Evolutionary conservation across 2,113 vertebrate genomes (phyloP).

Genomic region (Tenrec ecaudatus): DNA sequence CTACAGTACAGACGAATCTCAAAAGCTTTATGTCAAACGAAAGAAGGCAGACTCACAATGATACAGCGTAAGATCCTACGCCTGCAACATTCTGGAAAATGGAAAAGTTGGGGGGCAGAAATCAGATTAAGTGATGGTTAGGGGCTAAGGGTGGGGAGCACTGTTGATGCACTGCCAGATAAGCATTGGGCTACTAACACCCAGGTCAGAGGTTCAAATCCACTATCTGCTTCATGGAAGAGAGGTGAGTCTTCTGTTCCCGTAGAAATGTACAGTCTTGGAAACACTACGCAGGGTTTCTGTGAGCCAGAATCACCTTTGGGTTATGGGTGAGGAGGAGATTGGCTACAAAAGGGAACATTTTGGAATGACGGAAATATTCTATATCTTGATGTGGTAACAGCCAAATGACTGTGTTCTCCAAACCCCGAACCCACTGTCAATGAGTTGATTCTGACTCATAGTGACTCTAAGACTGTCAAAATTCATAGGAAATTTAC

Average conservation of each 20-base stretch:
- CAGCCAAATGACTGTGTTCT: slow-evolving; percentile 1
- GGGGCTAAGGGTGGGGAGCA: not conserved
- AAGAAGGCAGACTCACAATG: slow-evolving; percentile 31
- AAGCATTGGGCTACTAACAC: too few species aligned
- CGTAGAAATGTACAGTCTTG: too few species aligned
- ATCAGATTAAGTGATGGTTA: not conserved
- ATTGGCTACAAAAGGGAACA: not conserved
- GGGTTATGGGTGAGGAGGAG: not conserved
- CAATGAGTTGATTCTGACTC: too few species aligned
- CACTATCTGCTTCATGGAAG: too few species aligned
- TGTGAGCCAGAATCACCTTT: too few species aligned
- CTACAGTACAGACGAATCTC: not conserved
- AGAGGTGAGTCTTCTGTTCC: too few species aligned
- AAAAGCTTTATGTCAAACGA: slow-evolving; percentile 23
- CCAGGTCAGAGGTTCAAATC: too few species aligned
- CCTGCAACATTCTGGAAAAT: not conserved
- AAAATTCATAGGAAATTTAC: slow-evolving; percentile 41
- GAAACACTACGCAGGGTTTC: too few species aligned
- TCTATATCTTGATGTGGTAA: not conserved
- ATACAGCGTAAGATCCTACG: not conserved
- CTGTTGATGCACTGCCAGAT: too few species aligned
- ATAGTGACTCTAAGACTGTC: not conserved
- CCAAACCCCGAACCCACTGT: too few species aligned
- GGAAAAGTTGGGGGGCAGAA: not conserved
- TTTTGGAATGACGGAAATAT: slow-evolving; percentile 21